These are phyloP conservation scores for Myiothlypis chrysogaster DNA, from an alignment of 2,797 vertebrate genomes.

Conservation along the genomic window DNA sequence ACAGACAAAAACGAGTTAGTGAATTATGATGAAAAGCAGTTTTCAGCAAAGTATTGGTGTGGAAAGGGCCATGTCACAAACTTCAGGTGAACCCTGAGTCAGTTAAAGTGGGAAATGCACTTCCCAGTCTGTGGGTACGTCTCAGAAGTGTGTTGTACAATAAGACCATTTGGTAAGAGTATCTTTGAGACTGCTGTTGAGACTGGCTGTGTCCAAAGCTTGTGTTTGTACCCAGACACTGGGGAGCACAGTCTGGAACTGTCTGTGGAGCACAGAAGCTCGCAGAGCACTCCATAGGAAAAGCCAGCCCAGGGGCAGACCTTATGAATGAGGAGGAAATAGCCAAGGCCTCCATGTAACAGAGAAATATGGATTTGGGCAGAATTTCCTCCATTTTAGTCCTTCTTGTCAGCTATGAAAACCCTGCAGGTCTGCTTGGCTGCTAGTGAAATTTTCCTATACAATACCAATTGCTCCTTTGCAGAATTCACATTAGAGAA, in stretches of 20 bases:
- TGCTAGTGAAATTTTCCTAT: background rate
- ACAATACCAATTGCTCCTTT: fast-evolving
- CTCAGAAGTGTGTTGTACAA: background rate
- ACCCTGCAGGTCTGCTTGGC: background rate
- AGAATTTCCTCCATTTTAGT: background rate
- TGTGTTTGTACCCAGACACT: fast-evolving
- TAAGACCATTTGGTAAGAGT: background rate
- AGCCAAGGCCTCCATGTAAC: background rate
- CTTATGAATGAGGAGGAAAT: background rate
- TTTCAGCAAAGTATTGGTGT: background rate
- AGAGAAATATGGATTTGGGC: background rate
- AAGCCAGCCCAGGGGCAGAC: background rate
- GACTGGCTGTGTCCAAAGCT: background rate
- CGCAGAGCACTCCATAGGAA: background rate
- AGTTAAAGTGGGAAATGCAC: background rate
- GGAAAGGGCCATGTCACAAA: background rate
- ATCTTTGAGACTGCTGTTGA: background rate
- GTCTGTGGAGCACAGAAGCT: background rate
- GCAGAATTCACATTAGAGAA: background rate
- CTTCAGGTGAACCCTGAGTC: background rate
- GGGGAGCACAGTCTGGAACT: background rate
- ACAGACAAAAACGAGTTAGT: background rate
- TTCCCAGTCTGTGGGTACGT: background rate
- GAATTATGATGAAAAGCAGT: background rate
- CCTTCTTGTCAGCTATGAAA: background rate